Evolutionary conservation across 2,888 invertebrate genomes (phyloP).

Genomic region (Reticulitermes lucifugus): DNA sequence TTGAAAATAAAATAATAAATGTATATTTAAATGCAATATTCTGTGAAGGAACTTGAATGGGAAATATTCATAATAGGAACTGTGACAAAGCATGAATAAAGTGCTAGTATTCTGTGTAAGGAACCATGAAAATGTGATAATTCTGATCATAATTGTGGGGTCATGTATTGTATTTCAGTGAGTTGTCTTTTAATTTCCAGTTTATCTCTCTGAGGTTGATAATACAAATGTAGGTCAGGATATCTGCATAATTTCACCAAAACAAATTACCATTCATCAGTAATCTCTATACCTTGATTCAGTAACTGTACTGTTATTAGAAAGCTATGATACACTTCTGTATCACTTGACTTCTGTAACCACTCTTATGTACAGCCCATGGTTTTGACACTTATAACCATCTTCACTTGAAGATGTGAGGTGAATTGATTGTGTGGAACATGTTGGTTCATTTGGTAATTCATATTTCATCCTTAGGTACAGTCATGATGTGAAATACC

Average conservation of each 20-base stretch:
- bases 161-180: neutral
- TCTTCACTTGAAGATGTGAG: neutral
- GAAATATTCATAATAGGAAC: neutral
- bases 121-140: neutral
- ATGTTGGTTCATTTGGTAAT: neutral
- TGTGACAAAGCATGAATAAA: neutral
- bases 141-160: neutral
- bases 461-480: neutral
- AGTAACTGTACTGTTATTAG: neutral
- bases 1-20: constrained; percentile 1
- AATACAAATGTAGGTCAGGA: constrained; percentile 7
- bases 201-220: neutral
- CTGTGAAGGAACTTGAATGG: neutral
- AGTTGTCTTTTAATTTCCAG: constrained; percentile 16
- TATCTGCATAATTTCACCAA: neutral
- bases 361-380: neutral
- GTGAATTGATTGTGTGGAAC: neutral
- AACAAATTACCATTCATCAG: neutral
- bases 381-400: neutral
- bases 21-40: constrained; percentile 27
- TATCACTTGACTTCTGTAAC: neutral
- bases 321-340: neutral
- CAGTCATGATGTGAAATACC: neutral
- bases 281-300: neutral
- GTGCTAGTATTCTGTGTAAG: neutral